Conservation (phyloP, 2,113 vertebrate genomes). For the Rhineura floridana region DNA sequence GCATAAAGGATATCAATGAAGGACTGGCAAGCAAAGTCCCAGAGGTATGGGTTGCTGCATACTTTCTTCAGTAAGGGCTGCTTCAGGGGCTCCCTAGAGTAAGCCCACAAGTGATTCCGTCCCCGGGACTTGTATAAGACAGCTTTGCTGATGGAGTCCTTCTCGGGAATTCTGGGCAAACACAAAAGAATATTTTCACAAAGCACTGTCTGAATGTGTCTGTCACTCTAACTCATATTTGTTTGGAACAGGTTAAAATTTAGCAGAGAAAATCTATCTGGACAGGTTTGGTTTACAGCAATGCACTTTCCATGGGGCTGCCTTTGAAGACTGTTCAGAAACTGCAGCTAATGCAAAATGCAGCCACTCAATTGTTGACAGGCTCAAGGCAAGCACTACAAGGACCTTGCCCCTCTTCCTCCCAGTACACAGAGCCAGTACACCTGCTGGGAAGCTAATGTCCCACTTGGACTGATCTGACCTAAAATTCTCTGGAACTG, state of each 20-base stretch:
- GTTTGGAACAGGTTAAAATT: not conserved
- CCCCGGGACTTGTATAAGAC: conserved; percentile 80
- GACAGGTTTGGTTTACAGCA: not conserved
- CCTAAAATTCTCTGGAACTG: not conserved
- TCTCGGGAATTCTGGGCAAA: conserved; percentile 80
- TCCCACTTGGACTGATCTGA: too few species aligned
- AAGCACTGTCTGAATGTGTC: not conserved
- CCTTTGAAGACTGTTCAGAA: too few species aligned
- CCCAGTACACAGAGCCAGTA: too few species aligned
- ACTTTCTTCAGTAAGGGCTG: conserved; percentile 87
- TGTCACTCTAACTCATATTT: conserved; percentile 3
- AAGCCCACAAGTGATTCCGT: conserved; percentile 85
- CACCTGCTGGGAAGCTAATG: too few species aligned
- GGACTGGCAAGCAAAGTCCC: conserved; percentile 86
- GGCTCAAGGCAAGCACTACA: too few species aligned
- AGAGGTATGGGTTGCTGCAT: conserved; percentile 77
- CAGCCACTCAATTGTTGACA: too few species aligned
- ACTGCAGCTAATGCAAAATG: too few species aligned
- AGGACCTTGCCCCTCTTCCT: too few species aligned
- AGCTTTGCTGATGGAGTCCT: conserved; percentile 85
- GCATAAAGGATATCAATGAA: conserved; percentile 93
- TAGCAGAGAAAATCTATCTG: not conserved
- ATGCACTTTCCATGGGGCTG: too few species aligned
- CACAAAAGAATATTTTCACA: not conserved
- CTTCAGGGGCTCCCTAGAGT: conserved; percentile 88